Base-by-base conservation (phyloP, 2,888 invertebrate genomes). In the Agelastica alni region DNA sequence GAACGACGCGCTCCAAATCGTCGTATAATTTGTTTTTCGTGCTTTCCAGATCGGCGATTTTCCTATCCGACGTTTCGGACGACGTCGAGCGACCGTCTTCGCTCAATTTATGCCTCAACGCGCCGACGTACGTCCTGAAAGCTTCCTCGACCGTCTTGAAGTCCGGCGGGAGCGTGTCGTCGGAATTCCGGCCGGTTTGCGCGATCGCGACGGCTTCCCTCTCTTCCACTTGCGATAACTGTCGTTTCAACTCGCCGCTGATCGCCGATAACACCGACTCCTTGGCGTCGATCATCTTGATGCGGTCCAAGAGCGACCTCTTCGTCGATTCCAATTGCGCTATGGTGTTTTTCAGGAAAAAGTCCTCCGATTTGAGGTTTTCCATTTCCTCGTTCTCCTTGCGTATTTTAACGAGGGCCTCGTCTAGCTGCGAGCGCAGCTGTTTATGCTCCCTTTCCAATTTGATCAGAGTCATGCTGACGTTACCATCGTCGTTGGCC, bases 21-120 rank as follows among this genome's bases (percentile, higher is more conserved):
- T 60, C 54, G 9, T 66, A 57, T n/a, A 66, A 26, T 3, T 43
- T 30, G 5, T 53, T 48, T 47, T 62, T 65, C 34, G 62, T 46
- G 4, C 54, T 57, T 22, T 65, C 65, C 10, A 65, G 32, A n/a
- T 58, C 59, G 1, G 56, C 54, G n/a, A 65, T 56, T 58, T 57
- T 62, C 6, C 52, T 20, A 32, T 60, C 60, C 3, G 63, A 17
- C 3, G 4, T n/a, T 26, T 3, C 9, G 16, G 36, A 36, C n/a
- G n/a, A n/a, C n/a, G n/a, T n/a, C n/a, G n/a, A n/a, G n/a, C n/a
- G n/a, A n/a, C n/a, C n/a, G n/a, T n/a, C n/a, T n/a, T n/a, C n/a
- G n/a, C n/a, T n/a, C n/a, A n/a, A n/a, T n/a, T n/a, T n/a, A n/a
- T n/a, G n/a, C n/a, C n/a, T n/a, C n/a, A n/a, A n/a, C n/a, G n/a